Evolutionary conservation across 2,113 vertebrate genomes (phyloP).

Genomic region (Synodontis membranacea): DNA sequence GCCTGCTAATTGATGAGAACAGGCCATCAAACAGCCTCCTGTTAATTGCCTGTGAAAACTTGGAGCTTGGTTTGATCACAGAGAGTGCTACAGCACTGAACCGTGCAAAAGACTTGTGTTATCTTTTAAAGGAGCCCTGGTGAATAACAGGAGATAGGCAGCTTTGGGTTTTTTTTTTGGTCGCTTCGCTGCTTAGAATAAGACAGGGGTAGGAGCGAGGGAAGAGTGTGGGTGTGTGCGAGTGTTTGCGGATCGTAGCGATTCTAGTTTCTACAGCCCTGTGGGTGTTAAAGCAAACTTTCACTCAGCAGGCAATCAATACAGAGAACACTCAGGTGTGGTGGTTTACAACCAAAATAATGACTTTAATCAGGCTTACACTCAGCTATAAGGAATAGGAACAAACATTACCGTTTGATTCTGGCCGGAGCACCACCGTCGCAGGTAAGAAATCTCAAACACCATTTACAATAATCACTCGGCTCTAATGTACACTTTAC

Average conservation of each 20-base stretch:
- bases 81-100: conserved; percentile 30
- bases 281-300: conserved; percentile 56
- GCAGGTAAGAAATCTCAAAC: conserved; percentile 25
- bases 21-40: conserved; percentile 43
- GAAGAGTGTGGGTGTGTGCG: conserved; percentile 12
- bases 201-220: conserved; percentile 1
- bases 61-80: conserved; percentile 28
- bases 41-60: conserved; percentile 48
- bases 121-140: conserved; percentile 29
- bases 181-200: conserved; percentile 33
- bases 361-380: conserved; percentile 56
- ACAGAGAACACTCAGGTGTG: conserved; percentile 52
- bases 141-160: conserved; percentile 36
- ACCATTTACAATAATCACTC: background rate
- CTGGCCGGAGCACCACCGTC: conserved; percentile 33
- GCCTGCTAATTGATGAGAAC: conserved; percentile 44
- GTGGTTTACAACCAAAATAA: conserved; percentile 58
- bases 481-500: background rate
- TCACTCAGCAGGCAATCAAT: conserved; percentile 55
- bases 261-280: conserved; percentile 47
- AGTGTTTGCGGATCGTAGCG: conserved; percentile 39
- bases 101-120: conserved; percentile 36
- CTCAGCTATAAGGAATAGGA: conserved; percentile 34
- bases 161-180: conserved; percentile 27
- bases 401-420: conserved; percentile 36